Conservation (phyloP, 2,113 vertebrate species). For the Pollachius pollachius region DNA sequence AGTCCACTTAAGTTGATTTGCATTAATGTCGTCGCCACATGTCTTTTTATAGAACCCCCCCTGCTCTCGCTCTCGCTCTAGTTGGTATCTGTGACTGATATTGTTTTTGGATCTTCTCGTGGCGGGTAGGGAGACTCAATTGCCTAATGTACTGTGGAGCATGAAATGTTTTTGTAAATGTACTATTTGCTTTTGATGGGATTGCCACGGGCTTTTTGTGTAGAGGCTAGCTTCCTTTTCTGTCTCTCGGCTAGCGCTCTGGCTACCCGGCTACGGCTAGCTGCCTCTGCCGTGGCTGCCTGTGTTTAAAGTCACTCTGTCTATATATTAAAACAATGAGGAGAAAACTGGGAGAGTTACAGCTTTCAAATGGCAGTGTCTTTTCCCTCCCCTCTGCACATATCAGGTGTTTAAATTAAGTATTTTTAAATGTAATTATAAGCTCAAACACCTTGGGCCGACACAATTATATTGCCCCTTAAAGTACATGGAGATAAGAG, state of each 20-base stretch:
- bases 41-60: constrained; percentile 14
- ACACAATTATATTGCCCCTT: constrained; percentile 38
- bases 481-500: neutral
- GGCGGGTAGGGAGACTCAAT: constrained; percentile 47
- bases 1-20: constrained; percentile 57
- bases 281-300: no score
- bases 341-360: no score
- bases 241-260: no score
- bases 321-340: no score
- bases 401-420: neutral
- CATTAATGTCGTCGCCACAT: constrained; percentile 51
- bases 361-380: constrained; percentile 12
- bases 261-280: constrained; percentile 6
- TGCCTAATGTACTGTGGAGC: constrained; percentile 65
- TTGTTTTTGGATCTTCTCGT: constrained; percentile 45
- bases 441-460: constrained; percentile 33
- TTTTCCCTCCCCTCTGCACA: neutral
- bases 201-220: constrained; percentile 35
- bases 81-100: constrained; percentile 54
- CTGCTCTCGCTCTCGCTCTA: constrained; percentile 36
- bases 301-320: no score
- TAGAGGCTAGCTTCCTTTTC: neutral
- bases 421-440: constrained; percentile 25
- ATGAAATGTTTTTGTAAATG: constrained; percentile 59
- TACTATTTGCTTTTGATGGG: constrained; percentile 61